Base-by-base conservation (phyloP, 2,797 vertebrate genomes). In the Bovichtus diacanthus region DNA sequence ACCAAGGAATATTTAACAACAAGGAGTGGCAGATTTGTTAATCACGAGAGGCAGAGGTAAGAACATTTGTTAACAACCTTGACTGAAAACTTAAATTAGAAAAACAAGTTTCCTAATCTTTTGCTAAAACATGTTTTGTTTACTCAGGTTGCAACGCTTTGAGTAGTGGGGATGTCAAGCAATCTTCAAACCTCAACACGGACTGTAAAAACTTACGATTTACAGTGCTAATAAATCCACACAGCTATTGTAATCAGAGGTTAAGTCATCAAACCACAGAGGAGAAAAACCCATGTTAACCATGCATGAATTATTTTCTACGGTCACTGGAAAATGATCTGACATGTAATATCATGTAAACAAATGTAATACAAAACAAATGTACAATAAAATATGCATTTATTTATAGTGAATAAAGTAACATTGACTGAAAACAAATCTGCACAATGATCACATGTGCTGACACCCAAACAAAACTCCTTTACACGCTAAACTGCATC, bases 351-450 rank as follows among this genome's bases (percentile, higher is more conserved):
- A 11, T 58, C 0, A 55, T 49, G 29, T 41, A 44, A 76, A 78
- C 2, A 73, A 76, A 81, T 19, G 27, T 47, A 47, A 56, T 18
- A 39, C 2, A 65, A 43, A 70, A 39, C 43, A 71, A 8, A 34
- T 39, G 44, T 93, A 90, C 56, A 88, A 88, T 93, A 93, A 95
- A 95, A 95, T 92, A 92, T 88, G 70, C 54, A 74, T 94, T 94
- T 94, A 94, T 94, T 95, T 74, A 89, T 88, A 87, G 64, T 90
- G 86, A 92, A 92, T 90, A 77, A 86, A 86, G 72, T 85, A 87
- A 47, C 56, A 70, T 79, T 89, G 69, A 85, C 53, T 83, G 55
- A 81, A 86, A 90, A 81, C 3, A 10, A 80, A 25, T 65, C 53
- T 18, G 55, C 76, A 76, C 83, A 78, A 61, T 1, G 41, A 74